Evolutionary conservation across 2,113 vertebrate genomes (phyloP).

Genomic region (Cephalopholis sonnerati): DNA sequence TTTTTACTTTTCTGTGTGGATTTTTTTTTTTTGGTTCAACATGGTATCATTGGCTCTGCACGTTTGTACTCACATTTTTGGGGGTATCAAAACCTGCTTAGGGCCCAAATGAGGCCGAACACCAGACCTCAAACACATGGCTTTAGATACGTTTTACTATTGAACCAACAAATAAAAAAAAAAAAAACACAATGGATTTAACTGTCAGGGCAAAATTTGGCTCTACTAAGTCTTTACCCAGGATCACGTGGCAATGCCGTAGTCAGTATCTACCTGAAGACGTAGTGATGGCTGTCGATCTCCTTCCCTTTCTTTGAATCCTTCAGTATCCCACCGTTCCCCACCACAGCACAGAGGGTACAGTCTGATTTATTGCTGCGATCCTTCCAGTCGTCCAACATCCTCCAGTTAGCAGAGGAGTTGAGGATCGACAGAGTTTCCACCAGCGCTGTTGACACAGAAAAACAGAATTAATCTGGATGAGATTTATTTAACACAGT

Average conservation of each 20-base stretch:
- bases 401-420: slow-evolving; percentile 68
- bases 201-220: background rate
- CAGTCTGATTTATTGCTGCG: slow-evolving; percentile 24
- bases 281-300: slow-evolving; percentile 87
- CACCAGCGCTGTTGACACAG: slow-evolving; percentile 72
- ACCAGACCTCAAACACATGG: background rate
- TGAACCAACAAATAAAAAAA: too few relatives aligned
- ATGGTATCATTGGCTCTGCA: too few relatives aligned
- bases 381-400: slow-evolving; percentile 83
- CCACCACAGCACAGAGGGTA: slow-evolving; percentile 83
- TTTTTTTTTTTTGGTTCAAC: too few relatives aligned
- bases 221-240: background rate
- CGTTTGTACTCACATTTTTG: too few relatives aligned
- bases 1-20: too few relatives aligned
- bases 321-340: slow-evolving; percentile 86
- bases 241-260: too few relatives aligned
- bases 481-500: background rate
- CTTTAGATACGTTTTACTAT: background rate
- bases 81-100: background rate
- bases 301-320: slow-evolving; percentile 81
- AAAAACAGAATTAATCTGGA: background rate
- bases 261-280: slow-evolving; percentile 83
- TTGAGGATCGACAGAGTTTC: slow-evolving; percentile 80
- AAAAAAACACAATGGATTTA: background rate
- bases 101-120: too few relatives aligned